phyloP scores from a whole-genome alignment of 2,113 vertebrate species.

The Montifringilla adamsi region DNA sequence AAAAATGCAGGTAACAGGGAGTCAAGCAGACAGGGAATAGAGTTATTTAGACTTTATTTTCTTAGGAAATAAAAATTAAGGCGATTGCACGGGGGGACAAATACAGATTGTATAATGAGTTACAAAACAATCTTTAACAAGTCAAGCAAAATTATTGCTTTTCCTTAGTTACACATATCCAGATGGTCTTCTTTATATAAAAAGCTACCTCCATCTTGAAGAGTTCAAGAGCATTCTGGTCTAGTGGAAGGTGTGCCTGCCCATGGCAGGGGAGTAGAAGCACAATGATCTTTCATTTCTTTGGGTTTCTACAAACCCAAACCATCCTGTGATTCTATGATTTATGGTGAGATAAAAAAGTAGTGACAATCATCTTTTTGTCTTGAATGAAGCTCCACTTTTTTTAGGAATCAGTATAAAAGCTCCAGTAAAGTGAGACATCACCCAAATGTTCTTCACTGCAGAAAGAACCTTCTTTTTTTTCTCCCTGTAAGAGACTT shows the following conservation, averaged over 20 bases:
- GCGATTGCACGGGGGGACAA: neutral
- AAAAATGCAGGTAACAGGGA: neutral
- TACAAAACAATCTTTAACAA: neutral
- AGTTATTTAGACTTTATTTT: neutral
- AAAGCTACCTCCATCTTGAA: neutral
- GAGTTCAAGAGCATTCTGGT: neutral
- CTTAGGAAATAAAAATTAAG: neutral
- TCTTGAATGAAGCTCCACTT: neutral
- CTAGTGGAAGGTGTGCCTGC: neutral
- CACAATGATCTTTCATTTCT: neutral
- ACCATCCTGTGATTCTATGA: neutral
- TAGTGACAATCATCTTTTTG: neutral
- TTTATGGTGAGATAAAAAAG: neutral
- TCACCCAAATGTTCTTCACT: neutral
- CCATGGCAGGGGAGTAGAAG: neutral
- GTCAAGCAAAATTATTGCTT: neutral
- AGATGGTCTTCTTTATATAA: neutral
- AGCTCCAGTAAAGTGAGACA: neutral
- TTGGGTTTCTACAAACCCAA: neutral
- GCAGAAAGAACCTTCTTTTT: neutral
- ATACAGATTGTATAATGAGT: neutral
- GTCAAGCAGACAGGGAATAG: neutral
- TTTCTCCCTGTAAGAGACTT: neutral
- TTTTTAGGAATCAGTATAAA: neutral
- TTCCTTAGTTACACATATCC: neutral